Evolutionary conservation across 2,113 vertebrate genomes (phyloP).

Genomic region (Mesoclemmys tuberculata): DNA sequence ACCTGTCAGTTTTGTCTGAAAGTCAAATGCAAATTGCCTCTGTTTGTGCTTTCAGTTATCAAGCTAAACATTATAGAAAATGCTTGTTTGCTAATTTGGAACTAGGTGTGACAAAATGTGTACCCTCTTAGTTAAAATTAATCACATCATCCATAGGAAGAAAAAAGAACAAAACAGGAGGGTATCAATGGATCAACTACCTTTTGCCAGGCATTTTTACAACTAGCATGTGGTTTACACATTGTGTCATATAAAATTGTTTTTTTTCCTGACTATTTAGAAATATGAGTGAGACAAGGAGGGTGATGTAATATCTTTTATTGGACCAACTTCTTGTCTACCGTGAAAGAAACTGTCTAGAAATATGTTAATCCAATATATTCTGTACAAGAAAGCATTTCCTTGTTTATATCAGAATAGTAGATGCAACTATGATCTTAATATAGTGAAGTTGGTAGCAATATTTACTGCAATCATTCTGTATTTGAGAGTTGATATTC

Average conservation of each 20-base stretch:
- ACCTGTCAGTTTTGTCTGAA: constrained; percentile 14
- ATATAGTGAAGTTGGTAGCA: not conserved
- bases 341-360: not conserved
- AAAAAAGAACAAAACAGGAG: not conserved
- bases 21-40: constrained; percentile 24
- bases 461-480: not conserved
- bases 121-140: not conserved
- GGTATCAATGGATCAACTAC: not conserved
- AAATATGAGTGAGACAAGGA: not conserved
- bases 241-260: not conserved
- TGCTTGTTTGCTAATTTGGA: not conserved
- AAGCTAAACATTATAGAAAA: not conserved
- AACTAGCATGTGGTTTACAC: not conserved
- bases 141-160: not conserved
- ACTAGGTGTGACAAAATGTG: not conserved
- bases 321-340: not conserved
- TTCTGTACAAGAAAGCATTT: not conserved
- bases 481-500: not conserved
- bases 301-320: not conserved
- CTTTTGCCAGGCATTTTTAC: not conserved
- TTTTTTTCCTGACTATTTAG: not conserved
- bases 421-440: not conserved
- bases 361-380: not conserved
- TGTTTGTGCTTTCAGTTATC: not conserved
- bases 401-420: not conserved